These are phyloP conservation scores for Pseudotriccus pelzelni DNA, from an alignment of 2,797 vertebrate species.

Conservation along the genomic window DNA sequence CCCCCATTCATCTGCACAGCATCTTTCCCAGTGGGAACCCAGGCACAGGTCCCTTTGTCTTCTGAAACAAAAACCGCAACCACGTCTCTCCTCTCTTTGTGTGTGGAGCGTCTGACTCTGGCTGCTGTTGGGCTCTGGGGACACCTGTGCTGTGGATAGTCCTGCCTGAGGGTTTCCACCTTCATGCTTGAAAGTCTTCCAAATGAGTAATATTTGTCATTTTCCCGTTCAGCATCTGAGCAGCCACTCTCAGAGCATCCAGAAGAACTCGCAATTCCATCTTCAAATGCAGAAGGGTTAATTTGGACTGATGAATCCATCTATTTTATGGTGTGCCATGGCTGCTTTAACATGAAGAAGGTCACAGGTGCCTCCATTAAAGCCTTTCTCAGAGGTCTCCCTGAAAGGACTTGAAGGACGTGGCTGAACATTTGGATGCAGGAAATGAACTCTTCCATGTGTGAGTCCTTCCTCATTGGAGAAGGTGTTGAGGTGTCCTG, in stretches of 20 bases:
- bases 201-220: background rate
- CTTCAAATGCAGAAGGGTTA: background rate
- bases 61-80: background rate
- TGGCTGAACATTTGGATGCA: background rate
- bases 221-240: background rate
- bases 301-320: background rate
- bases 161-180: background rate
- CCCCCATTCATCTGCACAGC: fast-evolving
- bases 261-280: background rate
- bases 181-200: background rate
- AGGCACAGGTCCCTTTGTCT: background rate
- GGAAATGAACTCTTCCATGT: background rate
- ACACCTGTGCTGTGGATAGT: background rate
- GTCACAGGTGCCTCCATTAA: background rate
- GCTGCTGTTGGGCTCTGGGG: background rate
- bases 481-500: background rate
- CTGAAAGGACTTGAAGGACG: background rate
- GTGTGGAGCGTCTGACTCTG: background rate
- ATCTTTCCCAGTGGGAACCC: background rate
- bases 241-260: background rate
- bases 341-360: background rate
- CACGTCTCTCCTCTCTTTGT: background rate
- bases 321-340: background rate
- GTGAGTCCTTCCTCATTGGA: background rate
- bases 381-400: background rate